Conservation (phyloP, 2,797 vertebrate genomes). For the Poecilia gillii region DNA sequence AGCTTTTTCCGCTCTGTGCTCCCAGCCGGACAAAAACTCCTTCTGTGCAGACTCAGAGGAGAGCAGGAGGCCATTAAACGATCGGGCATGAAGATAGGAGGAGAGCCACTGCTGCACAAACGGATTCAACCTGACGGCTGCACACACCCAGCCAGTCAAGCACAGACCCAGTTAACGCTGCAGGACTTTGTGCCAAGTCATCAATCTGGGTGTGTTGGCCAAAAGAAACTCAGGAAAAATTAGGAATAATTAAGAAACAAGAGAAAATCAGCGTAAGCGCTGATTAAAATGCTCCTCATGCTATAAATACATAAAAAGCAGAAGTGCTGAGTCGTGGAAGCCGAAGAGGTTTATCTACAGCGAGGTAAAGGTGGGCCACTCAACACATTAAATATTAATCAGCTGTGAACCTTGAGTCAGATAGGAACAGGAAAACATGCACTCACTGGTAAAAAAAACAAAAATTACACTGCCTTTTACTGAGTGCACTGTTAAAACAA, state of each 20-base stretch:
- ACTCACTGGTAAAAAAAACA: neutral
- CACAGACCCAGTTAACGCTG: neutral
- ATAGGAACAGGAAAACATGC: constrained; percentile 14
- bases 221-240: neutral
- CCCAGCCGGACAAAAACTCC: constrained; percentile 47
- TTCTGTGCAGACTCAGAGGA: constrained; percentile 52
- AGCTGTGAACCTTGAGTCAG: constrained; percentile 42
- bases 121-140: constrained; percentile 44
- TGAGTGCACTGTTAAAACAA: neutral
- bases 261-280: neutral
- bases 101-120: constrained; percentile 42
- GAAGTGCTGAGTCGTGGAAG: constrained; percentile 55
- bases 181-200: constrained; percentile 49
- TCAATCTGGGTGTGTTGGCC: constrained; percentile 6
- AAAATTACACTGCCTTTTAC: neutral
- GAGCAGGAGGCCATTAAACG: constrained; percentile 56
- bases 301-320: constrained; percentile 19
- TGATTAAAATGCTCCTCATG: neutral
- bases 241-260: neutral
- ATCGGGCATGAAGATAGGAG: constrained; percentile 42
- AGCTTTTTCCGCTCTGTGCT: constrained; percentile 24
- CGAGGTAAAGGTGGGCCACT: constrained; percentile 32
- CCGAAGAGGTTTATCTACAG: constrained; percentile 27
- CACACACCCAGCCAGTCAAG: constrained; percentile 25
- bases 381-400: constrained; percentile 64